These are phyloP conservation scores for Protobothrops mucrosquamatus DNA, from an alignment of 2,113 vertebrate genomes.

Conservation along the genomic window DNA sequence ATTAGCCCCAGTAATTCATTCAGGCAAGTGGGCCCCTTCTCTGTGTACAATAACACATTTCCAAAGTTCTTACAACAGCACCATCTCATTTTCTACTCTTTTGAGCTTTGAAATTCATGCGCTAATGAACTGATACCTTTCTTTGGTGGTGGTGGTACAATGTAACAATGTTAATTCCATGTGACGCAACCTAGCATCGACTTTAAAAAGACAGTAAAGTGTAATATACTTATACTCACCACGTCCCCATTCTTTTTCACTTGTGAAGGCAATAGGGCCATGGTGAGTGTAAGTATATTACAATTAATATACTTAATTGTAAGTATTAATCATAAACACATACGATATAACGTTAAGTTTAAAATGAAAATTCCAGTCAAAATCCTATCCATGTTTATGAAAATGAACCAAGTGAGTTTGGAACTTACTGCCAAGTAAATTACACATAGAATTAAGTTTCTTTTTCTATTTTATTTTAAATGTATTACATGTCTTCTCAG, in stretches of 20 bases:
- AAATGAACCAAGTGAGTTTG: constrained; percentile 14
- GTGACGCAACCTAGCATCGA: constrained; percentile 14
- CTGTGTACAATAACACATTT: background rate
- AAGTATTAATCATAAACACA: background rate
- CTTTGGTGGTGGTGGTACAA: background rate
- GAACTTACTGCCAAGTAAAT: background rate
- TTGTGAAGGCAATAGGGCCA: background rate
- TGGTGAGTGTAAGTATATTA: background rate
- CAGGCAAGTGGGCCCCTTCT: background rate
- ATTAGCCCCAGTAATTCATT: background rate
- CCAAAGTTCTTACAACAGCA: constrained; percentile 20
- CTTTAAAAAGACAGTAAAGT: constrained; percentile 47
- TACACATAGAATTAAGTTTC: background rate
- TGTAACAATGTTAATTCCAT: constrained; percentile 44
- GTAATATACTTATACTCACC: constrained; percentile 39
- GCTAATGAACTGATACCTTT: constrained; percentile 33
- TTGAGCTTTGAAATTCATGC: constrained; percentile 25
- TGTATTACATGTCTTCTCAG: constrained; percentile 42
- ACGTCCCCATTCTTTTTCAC: background rate
- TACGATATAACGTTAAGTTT: background rate
- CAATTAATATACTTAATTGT: background rate
- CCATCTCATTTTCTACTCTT: constrained; percentile 37
- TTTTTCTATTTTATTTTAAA: constrained; percentile 41
- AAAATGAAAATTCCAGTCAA: background rate
- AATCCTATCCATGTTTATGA: background rate